Evolutionary conservation across 2,888 invertebrate genomes (phyloP).

Genomic region (Elmis aenea): DNA sequence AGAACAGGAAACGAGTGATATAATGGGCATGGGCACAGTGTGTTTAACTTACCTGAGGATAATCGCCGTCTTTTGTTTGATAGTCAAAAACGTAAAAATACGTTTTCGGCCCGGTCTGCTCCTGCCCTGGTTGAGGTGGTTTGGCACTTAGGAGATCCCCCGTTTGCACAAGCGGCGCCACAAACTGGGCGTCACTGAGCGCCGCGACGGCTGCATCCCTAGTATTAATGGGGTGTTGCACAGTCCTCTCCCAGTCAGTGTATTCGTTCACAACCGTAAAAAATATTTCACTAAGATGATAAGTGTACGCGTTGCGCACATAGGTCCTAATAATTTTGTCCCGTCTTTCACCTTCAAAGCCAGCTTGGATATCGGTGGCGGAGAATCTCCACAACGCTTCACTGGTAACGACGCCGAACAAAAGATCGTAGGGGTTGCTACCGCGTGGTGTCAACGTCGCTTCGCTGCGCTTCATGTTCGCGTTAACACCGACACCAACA

Average conservation of each 20-base stretch:
- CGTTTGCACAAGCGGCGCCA: slow-evolving; percentile 83
- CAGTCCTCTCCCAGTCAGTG: slow-evolving; percentile 94
- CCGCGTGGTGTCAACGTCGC: slow-evolving; percentile 52
- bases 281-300: slow-evolving; percentile 94
- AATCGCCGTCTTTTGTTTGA: slow-evolving; percentile 83
- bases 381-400: slow-evolving; percentile 91
- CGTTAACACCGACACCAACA: slow-evolving; percentile 56
- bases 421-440: slow-evolving; percentile 70
- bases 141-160: slow-evolving; percentile 74
- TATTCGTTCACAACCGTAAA: slow-evolving; percentile 96
- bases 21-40: no score
- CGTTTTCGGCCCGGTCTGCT: slow-evolving; percentile 66
- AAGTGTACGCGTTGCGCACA: slow-evolving; percentile 91
- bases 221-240: slow-evolving; percentile 83
- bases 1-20: no score
- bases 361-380: slow-evolving; percentile 74
- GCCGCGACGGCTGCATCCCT: slow-evolving; percentile 87
- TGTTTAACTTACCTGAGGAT: slow-evolving; percentile 72
- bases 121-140: slow-evolving; percentile 55
- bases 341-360: slow-evolving; percentile 81
- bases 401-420: slow-evolving; percentile 87
- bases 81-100: slow-evolving; percentile 91
- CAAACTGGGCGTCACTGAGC: slow-evolving; percentile 89
- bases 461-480: slow-evolving; percentile 59
- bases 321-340: slow-evolving; percentile 86